phyloP scores from a whole-genome alignment of 2,797 vertebrate species.

The Capromys pilorides region DNA sequence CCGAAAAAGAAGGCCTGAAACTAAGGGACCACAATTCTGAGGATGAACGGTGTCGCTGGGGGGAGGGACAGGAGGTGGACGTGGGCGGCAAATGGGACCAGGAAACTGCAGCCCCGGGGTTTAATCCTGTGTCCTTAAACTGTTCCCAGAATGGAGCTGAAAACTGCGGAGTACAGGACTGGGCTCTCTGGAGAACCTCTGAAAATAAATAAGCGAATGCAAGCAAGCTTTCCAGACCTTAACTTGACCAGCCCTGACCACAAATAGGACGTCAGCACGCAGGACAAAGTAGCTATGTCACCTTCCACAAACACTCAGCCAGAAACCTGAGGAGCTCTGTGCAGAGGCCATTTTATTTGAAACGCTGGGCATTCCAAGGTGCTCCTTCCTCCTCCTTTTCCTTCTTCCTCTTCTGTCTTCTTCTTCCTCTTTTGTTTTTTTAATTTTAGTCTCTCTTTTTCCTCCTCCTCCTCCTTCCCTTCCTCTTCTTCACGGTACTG shows the following conservation, averaged over 20 bases:
- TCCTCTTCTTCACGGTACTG: neutral
- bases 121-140: neutral
- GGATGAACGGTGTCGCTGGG: neutral
- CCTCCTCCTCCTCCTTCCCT: neutral
- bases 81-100: neutral
- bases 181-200: neutral
- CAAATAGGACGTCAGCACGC: neutral
- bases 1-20: neutral
- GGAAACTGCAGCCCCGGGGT: neutral
- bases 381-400: neutral
- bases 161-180: neutral
- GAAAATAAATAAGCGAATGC: neutral
- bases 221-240: neutral
- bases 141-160: neutral
- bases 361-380: neutral
- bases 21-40: neutral
- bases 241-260: neutral
- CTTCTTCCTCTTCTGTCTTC: neutral
- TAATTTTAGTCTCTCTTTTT: too few species aligned
- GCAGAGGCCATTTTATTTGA: neutral
- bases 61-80: neutral
- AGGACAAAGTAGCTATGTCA: neutral
- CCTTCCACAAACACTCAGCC: neutral
- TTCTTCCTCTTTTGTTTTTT: neutral
- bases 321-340: neutral